phyloP scores from a whole-genome alignment of 2,888 invertebrate genomes.

The Leptopilina drosophilae region DNA sequence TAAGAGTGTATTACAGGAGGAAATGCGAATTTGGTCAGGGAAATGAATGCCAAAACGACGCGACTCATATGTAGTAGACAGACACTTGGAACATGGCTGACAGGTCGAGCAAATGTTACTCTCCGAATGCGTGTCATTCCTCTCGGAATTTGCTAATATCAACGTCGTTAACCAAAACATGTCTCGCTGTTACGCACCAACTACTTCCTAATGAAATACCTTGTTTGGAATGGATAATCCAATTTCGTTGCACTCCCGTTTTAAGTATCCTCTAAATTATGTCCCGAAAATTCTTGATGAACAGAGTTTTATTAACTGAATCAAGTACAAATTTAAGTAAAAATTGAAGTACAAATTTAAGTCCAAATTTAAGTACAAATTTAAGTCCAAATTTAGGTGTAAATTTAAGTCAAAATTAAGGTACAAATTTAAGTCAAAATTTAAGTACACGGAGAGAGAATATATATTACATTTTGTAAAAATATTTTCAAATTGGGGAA shows the following conservation, averaged over 20 bases:
- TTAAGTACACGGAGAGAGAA: too few species aligned
- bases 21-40: constrained; percentile 53
- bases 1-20: constrained; percentile 42
- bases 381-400: too few species aligned
- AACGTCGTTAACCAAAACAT: constrained; percentile 29
- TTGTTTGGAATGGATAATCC: neutral
- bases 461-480: too few species aligned
- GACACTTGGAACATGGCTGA: constrained; percentile 1
- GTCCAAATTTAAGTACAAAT: too few species aligned
- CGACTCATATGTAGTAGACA: constrained; percentile 9
- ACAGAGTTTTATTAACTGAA: too few species aligned
- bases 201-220: constrained; percentile 11
- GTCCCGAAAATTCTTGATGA: too few species aligned
- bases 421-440: too few species aligned
- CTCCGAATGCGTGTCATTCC: neutral
- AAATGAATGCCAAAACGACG: constrained; percentile 5
- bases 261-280: neutral
- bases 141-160: constrained; percentile 35
- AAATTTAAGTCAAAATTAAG: too few species aligned
- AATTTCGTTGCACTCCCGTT: neutral
- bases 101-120: neutral
- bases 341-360: too few species aligned
- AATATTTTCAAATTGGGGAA: too few species aligned
- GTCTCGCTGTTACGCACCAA: constrained; percentile 19
- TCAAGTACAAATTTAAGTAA: too few species aligned